Conservation (phyloP, 2,888 invertebrate genomes). For the Ornithoptera priamus region DNA sequence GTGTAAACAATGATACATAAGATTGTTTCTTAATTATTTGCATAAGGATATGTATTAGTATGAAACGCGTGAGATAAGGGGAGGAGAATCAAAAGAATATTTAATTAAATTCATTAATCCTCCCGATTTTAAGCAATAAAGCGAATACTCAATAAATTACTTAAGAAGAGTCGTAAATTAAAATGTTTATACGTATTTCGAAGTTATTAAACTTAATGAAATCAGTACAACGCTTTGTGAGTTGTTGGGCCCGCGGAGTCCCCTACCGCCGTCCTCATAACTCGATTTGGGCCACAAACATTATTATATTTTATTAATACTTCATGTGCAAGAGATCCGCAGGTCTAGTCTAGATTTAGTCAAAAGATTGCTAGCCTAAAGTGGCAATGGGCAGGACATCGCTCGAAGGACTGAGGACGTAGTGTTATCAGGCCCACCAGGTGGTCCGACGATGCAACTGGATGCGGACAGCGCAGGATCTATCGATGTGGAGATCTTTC, state of each 20-base stretch:
- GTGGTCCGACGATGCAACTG: too few relatives aligned
- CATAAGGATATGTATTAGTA: not conserved
- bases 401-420: too few relatives aligned
- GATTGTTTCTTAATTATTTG: not conserved
- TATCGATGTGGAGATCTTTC: too few relatives aligned
- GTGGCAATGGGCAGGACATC: too few relatives aligned
- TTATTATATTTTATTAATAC: too few relatives aligned
- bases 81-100: slow-evolving; percentile 4
- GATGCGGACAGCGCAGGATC: too few relatives aligned
- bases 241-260: slow-evolving; percentile 3
- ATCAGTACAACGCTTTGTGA: slow-evolving; percentile 21
- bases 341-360: too few relatives aligned
- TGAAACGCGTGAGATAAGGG: not conserved
- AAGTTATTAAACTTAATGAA: slow-evolving; percentile 29
- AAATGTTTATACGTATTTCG: slow-evolving; percentile 29
- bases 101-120: slow-evolving; percentile 18
- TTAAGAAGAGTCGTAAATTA: slow-evolving; percentile 27
- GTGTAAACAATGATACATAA: too few relatives aligned
- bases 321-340: too few relatives aligned
- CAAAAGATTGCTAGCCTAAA: too few relatives aligned
- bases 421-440: too few relatives aligned
- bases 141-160: slow-evolving; percentile 23
- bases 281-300: slow-evolving; percentile 1
- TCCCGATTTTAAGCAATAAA: not conserved
- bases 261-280: slow-evolving; percentile 5